Conservation (phyloP, 1,140 invertebrate species). For the Zophobas atratus region DNA sequence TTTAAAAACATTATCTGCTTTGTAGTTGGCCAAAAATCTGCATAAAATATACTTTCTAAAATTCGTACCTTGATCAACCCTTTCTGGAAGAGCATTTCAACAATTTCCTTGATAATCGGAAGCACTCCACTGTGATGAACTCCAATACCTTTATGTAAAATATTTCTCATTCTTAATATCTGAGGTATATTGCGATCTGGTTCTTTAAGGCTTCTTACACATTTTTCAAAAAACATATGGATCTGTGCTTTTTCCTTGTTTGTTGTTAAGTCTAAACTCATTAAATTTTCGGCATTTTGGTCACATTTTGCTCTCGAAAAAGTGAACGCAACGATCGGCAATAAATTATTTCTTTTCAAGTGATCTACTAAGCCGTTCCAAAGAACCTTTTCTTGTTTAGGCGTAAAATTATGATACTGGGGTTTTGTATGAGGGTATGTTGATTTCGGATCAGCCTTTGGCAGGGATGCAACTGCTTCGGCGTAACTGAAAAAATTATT, state of each 20-base stretch:
- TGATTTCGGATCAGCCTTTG: slow-evolving; percentile 32
- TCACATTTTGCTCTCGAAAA: slow-evolving; percentile 91
- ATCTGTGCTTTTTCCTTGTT: slow-evolving; percentile 88
- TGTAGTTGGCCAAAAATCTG: not conserved
- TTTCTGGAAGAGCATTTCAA: slow-evolving; percentile 96
- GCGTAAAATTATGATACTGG: slow-evolving; percentile 63
- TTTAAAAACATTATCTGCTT: too few species aligned
- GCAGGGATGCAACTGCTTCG: slow-evolving; percentile 54
- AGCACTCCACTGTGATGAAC: slow-evolving; percentile 98
- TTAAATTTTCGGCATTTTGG: slow-evolving; percentile 81
- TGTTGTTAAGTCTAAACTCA: slow-evolving; percentile 86
- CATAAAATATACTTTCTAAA: not conserved
- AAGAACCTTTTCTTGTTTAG: slow-evolving; percentile 84
- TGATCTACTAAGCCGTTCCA: slow-evolving; percentile 90
- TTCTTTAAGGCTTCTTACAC: slow-evolving; percentile 87
- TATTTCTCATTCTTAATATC: slow-evolving; percentile 83
- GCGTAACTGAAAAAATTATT: slow-evolving; percentile 65
- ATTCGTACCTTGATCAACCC: slow-evolving; percentile 87
- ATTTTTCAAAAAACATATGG: slow-evolving; percentile 86
- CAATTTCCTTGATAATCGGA: slow-evolving; percentile 97
- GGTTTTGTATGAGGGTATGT: slow-evolving; percentile 32
- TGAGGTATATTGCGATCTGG: slow-evolving; percentile 92
- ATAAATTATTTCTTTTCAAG: slow-evolving; percentile 83
- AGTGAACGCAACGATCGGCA: slow-evolving; percentile 96
- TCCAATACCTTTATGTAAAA: slow-evolving; percentile 92